Evolutionary conservation across 1,140 invertebrate genomes (phyloP).

Genomic region (Phocides pigmalion): DNA sequence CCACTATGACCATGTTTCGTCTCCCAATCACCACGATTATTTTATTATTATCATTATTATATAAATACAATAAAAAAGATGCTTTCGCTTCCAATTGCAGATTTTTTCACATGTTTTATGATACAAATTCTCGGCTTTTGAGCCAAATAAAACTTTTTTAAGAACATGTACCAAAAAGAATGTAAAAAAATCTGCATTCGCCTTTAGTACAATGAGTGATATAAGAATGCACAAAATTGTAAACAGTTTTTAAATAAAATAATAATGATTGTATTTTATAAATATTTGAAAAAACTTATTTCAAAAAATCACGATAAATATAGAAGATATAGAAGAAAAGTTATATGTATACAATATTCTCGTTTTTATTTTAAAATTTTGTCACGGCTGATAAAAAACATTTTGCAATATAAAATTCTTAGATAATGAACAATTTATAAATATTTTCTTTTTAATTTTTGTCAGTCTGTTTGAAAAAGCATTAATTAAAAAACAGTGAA

Average conservation of each 20-base stretch:
- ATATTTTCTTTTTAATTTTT: no score
- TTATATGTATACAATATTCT: background rate
- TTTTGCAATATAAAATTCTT: no score
- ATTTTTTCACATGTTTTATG: background rate
- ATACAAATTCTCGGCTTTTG: background rate
- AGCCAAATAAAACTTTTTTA: background rate
- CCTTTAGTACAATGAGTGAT: background rate
- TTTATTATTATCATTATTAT: constrained; percentile 4
- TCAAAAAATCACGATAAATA: constrained; percentile 8
- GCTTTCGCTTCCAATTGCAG: background rate
- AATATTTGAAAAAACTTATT: background rate
- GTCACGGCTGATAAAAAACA: no score
- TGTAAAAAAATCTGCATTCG: constrained; percentile 7
- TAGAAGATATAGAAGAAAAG: background rate
- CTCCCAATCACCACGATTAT: background rate
- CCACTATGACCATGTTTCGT: constrained; percentile 18
- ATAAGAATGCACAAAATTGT: constrained; percentile 3
- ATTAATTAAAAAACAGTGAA: no score
- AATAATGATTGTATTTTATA: background rate
- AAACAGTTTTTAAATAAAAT: background rate
- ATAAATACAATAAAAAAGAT: constrained; percentile 13
- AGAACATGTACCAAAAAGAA: background rate
- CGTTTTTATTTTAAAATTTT: no score
- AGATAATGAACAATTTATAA: no score
- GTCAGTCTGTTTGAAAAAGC: no score